A percentile compares a stretch with the other conserved stretches of the same genome.
These are phyloP conservation scores for Rhagonycha lutea DNA, from an alignment of 2,888 invertebrate species.

Conservation along the genomic window DNA sequence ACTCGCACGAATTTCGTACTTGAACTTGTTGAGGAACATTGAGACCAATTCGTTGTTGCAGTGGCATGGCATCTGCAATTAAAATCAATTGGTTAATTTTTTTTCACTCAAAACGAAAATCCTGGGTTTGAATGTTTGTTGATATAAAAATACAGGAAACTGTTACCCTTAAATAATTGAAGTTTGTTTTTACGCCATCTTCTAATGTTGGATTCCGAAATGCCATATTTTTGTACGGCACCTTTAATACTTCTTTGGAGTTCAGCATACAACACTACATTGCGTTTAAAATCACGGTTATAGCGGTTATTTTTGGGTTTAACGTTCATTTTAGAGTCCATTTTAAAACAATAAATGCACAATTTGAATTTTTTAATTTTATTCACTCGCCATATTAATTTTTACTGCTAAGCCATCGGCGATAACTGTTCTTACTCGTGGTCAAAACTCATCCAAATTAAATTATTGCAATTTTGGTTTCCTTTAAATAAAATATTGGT, in stretches of 20 bases:
- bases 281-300: conserved; percentile 45
- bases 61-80: conserved; percentile 45
- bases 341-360: neutral
- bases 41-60: conserved; percentile 39
- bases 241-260: conserved; percentile 40
- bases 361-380: neutral
- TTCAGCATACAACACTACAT: conserved; percentile 48
- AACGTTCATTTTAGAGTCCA: neutral
- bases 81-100: neutral
- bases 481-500: neutral
- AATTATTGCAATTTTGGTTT: neutral
- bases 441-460: neutral
- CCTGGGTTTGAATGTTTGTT: neutral
- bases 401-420: neutral
- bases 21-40: conserved; percentile 11
- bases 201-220: conserved; percentile 47
- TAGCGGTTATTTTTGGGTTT: conserved; percentile 27
- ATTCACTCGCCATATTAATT: neutral
- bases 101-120: neutral
- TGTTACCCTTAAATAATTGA: neutral
- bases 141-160: neutral
- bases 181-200: conserved; percentile 41
- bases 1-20: conserved; percentile 3
- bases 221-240: conserved; percentile 44
- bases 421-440: too few species aligned